Base-by-base conservation (phyloP, 2,113 vertebrate genomes). In the Poicephalus meyeri region DNA sequence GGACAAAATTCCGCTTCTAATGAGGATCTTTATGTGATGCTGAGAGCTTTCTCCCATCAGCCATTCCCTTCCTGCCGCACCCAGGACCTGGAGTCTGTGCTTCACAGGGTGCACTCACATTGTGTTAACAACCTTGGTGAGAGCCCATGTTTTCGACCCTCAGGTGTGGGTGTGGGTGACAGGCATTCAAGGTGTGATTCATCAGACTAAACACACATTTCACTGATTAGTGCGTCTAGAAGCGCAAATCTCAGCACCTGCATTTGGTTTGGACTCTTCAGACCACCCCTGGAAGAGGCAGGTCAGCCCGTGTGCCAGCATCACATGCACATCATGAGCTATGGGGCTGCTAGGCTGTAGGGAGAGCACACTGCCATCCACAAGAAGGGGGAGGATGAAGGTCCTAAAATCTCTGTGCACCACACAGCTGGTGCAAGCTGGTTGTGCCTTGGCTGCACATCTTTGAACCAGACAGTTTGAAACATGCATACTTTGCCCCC, bases 251-350 rank as follows among this genome's bases (percentile, higher is more conserved):
- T 39, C 13, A 5, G 56, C 46, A 17, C 80, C 33, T 44, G 39
- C 11, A 0, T 37, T 69, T 0, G 0, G 7, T 42, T 49, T 31
- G 70, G 50, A 26, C 69, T 33, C 9, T 0, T 33, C 47, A 23
- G 88, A 18, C 8, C 52, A 16, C 11, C 24, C 24, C 14, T 24
- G 29, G 20, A 39, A 42, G 12, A 52, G 42, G 68, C 47, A 31
- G 42, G 66, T 39, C 33, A 46, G 46, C 9, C 78, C 7, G 28
- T 24, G 33, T 63, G 60, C 52, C 82, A 68, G 31, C 13, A 1
- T 58, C 6, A 1, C 26, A 18, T 47, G 47, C 26, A 6, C 23
- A 5, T 39, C 13, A 4, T 19, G 28, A 44, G 9, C 16, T 14
- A 8, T 0, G 18, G 41, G 35, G n/a, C 58, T 55, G 66, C 39